phyloP scores from a whole-genome alignment of 2,113 vertebrate genomes.

The Clupea harengus region DNA sequence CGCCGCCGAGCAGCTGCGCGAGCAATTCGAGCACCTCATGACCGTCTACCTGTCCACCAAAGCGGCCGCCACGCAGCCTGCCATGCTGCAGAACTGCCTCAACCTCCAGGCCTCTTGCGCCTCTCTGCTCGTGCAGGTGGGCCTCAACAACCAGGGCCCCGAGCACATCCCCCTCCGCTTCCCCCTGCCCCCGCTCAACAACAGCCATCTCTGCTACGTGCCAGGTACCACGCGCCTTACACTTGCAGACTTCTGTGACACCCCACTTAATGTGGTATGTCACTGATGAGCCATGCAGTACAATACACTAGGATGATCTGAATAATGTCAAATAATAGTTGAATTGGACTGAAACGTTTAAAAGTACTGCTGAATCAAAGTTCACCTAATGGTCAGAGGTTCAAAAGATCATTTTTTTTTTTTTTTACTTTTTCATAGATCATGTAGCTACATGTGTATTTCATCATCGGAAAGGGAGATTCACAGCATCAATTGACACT shows the following conservation, averaged over 20 bases:
- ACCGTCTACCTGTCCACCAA: slow-evolving; percentile 95
- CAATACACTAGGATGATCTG: neutral
- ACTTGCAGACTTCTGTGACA: neutral
- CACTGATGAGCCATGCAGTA: neutral
- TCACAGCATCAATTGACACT: neutral
- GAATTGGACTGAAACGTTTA: neutral
- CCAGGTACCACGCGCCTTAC: slow-evolving; percentile 76
- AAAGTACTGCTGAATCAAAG: too few relatives aligned
- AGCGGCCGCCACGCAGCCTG: slow-evolving; percentile 86
- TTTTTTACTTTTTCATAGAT: neutral
- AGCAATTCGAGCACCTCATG: slow-evolving; percentile 97
- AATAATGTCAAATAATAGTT: neutral
- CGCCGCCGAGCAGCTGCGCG: slow-evolving; percentile 83
- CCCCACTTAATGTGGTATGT: neutral
- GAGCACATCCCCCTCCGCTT: slow-evolving; percentile 82
- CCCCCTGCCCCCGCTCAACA: slow-evolving; percentile 78
- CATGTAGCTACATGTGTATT: neutral
- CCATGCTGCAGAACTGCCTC: slow-evolving; percentile 93
- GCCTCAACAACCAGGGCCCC: slow-evolving; percentile 79
- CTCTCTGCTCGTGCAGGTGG: slow-evolving; percentile 87
- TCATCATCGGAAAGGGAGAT: neutral
- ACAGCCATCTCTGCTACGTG: slow-evolving; percentile 81
- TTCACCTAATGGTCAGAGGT: too few relatives aligned
- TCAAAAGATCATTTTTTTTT: neutral
- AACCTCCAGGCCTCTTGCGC: slow-evolving; percentile 92